Evolutionary conservation across 2,797 vertebrate species (phyloP).

Genomic region (Hozukius guyotensis): DNA sequence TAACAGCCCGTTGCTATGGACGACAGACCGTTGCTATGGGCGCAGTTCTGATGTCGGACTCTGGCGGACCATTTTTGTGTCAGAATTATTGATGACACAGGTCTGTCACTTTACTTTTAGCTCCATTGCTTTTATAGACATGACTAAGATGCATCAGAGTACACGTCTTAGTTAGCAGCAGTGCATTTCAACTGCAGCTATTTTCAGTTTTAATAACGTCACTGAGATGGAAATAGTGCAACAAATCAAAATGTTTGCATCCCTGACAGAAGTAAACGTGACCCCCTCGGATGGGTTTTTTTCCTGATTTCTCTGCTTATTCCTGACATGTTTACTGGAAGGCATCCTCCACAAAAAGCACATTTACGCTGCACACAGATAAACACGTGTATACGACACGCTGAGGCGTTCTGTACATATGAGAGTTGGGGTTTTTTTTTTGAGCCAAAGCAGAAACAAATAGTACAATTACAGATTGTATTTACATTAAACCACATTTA

Average conservation of each 20-base stretch:
- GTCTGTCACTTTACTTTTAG: no score
- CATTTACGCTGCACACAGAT: slow-evolving; percentile 9
- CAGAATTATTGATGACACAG: no score
- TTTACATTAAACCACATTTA: slow-evolving; percentile 19
- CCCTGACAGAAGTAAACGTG: background rate
- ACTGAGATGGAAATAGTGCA: background rate
- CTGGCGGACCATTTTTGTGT: no score
- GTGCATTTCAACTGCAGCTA: background rate
- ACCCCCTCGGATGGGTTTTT: background rate
- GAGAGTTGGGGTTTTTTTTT: background rate
- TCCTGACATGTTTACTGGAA: no score
- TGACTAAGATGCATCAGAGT: background rate
- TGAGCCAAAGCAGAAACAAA: slow-evolving; percentile 28
- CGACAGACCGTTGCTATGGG: no score
- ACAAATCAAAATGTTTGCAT: background rate
- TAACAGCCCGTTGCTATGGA: no score
- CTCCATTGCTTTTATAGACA: no score
- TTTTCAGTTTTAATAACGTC: background rate
- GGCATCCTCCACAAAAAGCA: background rate
- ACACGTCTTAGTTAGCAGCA: background rate
- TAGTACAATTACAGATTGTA: background rate
- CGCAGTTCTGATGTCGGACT: no score
- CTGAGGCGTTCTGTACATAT: slow-evolving; percentile 1
- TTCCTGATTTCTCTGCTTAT: background rate
- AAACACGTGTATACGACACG: background rate